Percentiles rank a stretch among this genome's conserved stretches.
Conservation (phyloP, 2,797 vertebrate genomes). For the Cottoperca gobio region DNA sequence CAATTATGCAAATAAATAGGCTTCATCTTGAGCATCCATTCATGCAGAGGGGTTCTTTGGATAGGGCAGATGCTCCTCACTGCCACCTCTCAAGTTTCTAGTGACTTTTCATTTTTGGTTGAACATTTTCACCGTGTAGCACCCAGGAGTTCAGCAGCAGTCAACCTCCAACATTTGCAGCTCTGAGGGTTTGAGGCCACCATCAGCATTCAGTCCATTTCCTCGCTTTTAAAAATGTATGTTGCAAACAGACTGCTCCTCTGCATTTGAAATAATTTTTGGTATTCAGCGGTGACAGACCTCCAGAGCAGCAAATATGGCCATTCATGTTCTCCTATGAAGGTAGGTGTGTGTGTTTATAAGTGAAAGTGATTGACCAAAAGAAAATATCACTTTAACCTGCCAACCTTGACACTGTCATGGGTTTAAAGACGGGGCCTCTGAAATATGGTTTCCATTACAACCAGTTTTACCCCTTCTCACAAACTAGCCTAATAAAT, state of each 20-base stretch:
- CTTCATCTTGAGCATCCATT: constrained; percentile 51
- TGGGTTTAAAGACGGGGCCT: constrained; percentile 19
- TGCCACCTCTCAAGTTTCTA: constrained; percentile 13
- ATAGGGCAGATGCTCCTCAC: constrained; percentile 19
- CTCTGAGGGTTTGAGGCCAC: constrained; percentile 19
- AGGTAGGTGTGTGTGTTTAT: constrained; percentile 20
- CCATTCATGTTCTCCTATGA: constrained; percentile 20
- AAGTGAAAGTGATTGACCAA: constrained; percentile 29
- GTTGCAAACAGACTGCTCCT: constrained; percentile 7
- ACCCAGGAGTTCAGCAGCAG: constrained; percentile 32
- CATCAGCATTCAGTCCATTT: constrained; percentile 4
- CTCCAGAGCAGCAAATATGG: constrained; percentile 43
- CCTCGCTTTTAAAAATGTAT: background rate
- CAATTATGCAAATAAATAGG: constrained; percentile 71
- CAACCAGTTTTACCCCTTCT: constrained; percentile 36
- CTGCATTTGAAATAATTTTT: constrained; percentile 6
- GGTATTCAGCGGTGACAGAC: constrained; percentile 17
- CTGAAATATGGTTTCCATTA: constrained; percentile 21
- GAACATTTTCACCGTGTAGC: constrained; percentile 40
- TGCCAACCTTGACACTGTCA: constrained; percentile 1
- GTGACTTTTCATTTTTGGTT: constrained; percentile 31
- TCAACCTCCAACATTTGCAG: constrained; percentile 19
- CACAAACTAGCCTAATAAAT: constrained; percentile 42
- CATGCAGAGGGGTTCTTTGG: constrained; percentile 54
- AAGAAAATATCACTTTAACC: constrained; percentile 41